phyloP scores from a whole-genome alignment of 2,888 invertebrate species.

The Coelopa pilipes region DNA sequence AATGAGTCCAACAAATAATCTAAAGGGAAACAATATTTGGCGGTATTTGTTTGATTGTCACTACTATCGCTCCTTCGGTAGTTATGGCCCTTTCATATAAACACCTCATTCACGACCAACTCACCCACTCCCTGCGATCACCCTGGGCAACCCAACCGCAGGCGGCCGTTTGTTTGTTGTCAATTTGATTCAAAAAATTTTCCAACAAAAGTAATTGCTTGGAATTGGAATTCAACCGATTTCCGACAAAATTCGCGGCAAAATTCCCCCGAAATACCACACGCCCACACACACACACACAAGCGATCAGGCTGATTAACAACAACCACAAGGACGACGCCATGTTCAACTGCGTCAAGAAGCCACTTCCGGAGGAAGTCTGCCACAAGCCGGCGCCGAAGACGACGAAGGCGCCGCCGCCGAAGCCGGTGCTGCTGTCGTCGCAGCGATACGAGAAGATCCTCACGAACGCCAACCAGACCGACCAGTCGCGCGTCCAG shows the following conservation, averaged over 20 bases:
- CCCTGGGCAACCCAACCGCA: conserved; percentile 35
- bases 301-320: background rate
- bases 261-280: background rate
- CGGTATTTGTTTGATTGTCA: too few species aligned
- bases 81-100: background rate
- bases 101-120: background rate
- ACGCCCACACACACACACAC: too few species aligned
- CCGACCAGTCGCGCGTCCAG: conserved; percentile 41
- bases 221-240: background rate
- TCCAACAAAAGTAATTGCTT: conserved; percentile 31
- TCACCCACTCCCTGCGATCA: background rate
- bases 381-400: background rate
- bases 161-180: conserved; percentile 44
- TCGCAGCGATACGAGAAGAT: conserved; percentile 44
- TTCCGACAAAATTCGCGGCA: background rate
- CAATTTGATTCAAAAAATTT: conserved; percentile 38
- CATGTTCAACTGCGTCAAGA: conserved; percentile 34
- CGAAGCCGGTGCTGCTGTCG: conserved; percentile 54
- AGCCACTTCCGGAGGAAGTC: conserved; percentile 17
- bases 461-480: conserved; percentile 42
- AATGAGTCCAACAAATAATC: too few species aligned
- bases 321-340: background rate
- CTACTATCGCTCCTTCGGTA: too few species aligned
- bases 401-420: background rate
- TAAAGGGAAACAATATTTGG: too few species aligned